phyloP scores from a whole-genome alignment of 2,113 vertebrate genomes.

The Turdus rufiventris region DNA sequence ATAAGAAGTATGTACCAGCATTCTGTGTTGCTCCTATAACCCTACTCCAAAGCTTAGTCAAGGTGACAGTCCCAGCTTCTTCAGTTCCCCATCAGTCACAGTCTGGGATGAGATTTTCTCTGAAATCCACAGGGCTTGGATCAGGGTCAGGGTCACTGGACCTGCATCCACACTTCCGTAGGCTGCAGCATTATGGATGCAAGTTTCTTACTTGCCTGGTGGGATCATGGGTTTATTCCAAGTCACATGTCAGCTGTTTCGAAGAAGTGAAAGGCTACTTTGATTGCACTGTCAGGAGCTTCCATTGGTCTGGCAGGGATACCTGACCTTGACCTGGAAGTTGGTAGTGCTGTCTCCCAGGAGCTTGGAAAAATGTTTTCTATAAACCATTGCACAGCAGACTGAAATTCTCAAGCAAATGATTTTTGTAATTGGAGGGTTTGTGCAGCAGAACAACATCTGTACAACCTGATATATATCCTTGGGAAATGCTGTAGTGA shows the following conservation, averaged over 20 bases:
- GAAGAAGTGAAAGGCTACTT: not conserved
- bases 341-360: not conserved
- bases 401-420: not conserved
- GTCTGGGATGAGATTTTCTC: not conserved
- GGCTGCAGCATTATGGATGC: rapidly evolving
- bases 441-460: not conserved
- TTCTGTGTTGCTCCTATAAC: not conserved
- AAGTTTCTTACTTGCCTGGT: not conserved
- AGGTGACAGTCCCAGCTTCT: not conserved
- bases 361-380: not conserved
- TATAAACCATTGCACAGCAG: not conserved
- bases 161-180: not conserved
- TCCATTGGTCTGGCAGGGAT: not conserved
- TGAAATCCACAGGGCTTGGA: not conserved
- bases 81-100: not conserved
- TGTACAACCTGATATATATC: not conserved
- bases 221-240: not conserved
- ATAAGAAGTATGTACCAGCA: not conserved
- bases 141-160: not conserved
- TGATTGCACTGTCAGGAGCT: not conserved
- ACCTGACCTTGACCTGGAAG: not conserved
- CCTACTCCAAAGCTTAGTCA: not conserved
- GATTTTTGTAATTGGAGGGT: not conserved
- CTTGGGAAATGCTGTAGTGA: not conserved
- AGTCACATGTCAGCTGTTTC: not conserved